Base-by-base conservation (phyloP, 2,888 invertebrate genomes). In the Sturmia bella region DNA sequence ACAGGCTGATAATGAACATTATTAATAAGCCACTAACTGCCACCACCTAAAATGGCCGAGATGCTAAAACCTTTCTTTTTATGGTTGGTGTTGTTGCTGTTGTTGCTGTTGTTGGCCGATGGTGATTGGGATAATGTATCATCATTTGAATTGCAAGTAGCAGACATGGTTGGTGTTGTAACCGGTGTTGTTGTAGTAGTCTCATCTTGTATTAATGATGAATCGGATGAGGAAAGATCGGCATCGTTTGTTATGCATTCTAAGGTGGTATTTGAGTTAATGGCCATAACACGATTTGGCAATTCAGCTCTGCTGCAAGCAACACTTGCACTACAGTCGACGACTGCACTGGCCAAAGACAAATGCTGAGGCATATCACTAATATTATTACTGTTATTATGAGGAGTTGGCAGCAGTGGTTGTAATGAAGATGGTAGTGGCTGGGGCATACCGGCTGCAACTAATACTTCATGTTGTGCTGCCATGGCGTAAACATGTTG, bases 1-100 rank as follows among this genome's bases (percentile, higher is more conserved):
- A 50, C 59, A 59, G 43, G 41, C 61, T 59, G 50, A 50, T 43
- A 45, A 43, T 69, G 61, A 48, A 45, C 37, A 39, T 48, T 45
- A 78, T 64, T 52, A 63, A 74, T 78, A 70, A 41, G 41, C 17
- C 64, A 83, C 80, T 89, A 89, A 77, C 88, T 89, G 80, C 86
- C 85, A 19, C 87, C 87, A 19, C 91, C 91, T 64, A 91, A 87
- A 76, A 91, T 91, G 69, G 91, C 91, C 3, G 91, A 91, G 81
- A 91, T 91, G 63, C 90, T 90, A 80, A 91, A 91, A 43, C 89
- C 88, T 84, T 89, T 90, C 85, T 87, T 87, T 85, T 88, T 86
- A 50, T 70, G 72, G 73, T 64, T 61, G 21, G 41, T 56, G 48
- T 61, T 80, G 84, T 21, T 37, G 68, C 21, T 83, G 80, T 15